Conservation (phyloP, 2,888 invertebrate species). For the Dicyrtomina minuta region DNA sequence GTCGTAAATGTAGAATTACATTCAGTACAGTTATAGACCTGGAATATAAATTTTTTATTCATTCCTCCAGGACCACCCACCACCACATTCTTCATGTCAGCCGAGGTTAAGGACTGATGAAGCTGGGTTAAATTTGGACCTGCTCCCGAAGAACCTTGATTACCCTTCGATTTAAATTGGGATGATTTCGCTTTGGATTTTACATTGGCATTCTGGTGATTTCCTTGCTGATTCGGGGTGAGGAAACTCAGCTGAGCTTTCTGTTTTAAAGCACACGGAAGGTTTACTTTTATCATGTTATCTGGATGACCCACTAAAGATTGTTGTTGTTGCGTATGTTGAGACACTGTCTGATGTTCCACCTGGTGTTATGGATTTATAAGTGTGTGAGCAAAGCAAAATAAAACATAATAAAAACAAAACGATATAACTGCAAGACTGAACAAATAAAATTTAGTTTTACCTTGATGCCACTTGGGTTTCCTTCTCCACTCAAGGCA, state of each 20-base stretch:
- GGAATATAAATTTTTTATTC: slow-evolving; percentile 38
- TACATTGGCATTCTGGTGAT: background rate
- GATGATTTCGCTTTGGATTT: slow-evolving; percentile 13
- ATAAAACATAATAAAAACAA: no score
- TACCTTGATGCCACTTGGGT: no score
- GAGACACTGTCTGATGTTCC: background rate
- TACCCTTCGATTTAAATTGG: slow-evolving; percentile 7
- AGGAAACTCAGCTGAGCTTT: slow-evolving; percentile 45
- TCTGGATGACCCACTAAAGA: background rate
- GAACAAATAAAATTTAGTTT: no score
- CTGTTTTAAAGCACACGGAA: slow-evolving; percentile 35
- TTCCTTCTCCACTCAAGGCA: background rate
- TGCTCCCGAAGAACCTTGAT: no score
- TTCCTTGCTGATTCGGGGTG: slow-evolving; percentile 29
- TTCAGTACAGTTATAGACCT: slow-evolving; percentile 41
- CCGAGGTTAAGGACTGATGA: background rate
- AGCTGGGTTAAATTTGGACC: no score
- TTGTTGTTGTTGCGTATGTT: slow-evolving; percentile 5
- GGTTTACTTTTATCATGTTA: slow-evolving; percentile 30
- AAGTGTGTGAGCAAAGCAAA: background rate
- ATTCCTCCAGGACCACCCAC: background rate
- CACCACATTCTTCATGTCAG: background rate
- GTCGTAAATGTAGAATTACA: slow-evolving; percentile 43
- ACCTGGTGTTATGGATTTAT: background rate
- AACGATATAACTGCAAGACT: no score